Percentiles rank a stretch among this genome's conserved stretches.
phyloP scores from a whole-genome alignment of 2,888 invertebrate genomes.

The Atherix ibis region DNA sequence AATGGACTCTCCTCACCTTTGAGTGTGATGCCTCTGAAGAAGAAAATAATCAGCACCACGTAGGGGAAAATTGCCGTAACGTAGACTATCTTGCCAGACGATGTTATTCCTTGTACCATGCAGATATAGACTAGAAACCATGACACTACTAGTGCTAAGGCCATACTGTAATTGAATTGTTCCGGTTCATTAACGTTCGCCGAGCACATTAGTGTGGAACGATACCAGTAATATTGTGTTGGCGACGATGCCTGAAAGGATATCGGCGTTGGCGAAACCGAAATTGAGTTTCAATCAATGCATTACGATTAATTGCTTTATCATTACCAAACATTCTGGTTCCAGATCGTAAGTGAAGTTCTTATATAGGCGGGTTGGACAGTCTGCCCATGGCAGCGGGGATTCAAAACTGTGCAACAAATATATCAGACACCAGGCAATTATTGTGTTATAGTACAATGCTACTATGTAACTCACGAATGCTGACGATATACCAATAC shows the following conservation, averaged over 20 bases:
- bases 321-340: constrained; percentile 61
- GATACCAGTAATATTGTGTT: constrained; percentile 91
- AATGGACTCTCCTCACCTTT: too few species aligned
- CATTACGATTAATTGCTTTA: background rate
- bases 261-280: too few species aligned
- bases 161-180: constrained; percentile 84
- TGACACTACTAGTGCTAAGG: constrained; percentile 67
- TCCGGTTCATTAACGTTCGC: constrained; percentile 74
- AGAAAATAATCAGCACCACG: constrained; percentile 86
- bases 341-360: constrained; percentile 66
- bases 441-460: constrained; percentile 93
- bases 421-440: constrained; percentile 95
- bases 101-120: constrained; percentile 95
- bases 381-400: constrained; percentile 81
- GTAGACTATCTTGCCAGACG: constrained; percentile 91
- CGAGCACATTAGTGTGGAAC: constrained; percentile 80
- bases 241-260: constrained; percentile 71
- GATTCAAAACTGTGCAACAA: constrained; percentile 86
- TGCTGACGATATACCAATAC: constrained; percentile 85
- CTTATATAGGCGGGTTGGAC: constrained; percentile 65
- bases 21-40: constrained; percentile 82
- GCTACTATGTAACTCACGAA: constrained; percentile 94
- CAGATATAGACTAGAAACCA: constrained; percentile 93
- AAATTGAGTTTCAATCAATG: background rate
- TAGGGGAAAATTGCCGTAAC: constrained; percentile 95